A percentile compares a stretch with the other conserved stretches of the same genome.
phyloP scores from a whole-genome alignment of 1,140 invertebrate species.

The Apis cerana region DNA sequence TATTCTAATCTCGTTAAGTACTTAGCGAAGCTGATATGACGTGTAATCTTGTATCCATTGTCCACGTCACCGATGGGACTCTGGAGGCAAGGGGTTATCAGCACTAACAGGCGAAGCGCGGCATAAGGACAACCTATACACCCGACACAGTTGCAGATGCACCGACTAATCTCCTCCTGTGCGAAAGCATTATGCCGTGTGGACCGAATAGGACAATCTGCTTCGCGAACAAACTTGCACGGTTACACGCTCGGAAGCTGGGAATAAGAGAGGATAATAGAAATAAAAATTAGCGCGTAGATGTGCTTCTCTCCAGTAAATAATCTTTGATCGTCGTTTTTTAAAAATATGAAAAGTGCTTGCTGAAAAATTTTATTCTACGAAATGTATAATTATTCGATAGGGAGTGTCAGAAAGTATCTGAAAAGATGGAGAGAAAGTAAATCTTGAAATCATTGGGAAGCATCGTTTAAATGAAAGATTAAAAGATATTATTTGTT shows the following conservation, averaged over 20 bases:
- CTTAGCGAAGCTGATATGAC: slow-evolving; percentile 43
- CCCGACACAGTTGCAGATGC: slow-evolving; percentile 45
- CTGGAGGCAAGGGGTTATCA: slow-evolving; percentile 48
- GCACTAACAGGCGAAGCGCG: slow-evolving; percentile 34
- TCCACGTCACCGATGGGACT: slow-evolving; percentile 26
- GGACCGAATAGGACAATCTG: slow-evolving; percentile 36
- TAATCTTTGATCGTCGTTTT: no score
- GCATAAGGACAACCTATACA: not conserved
- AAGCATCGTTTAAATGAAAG: no score
- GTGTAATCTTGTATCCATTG: slow-evolving; percentile 49
- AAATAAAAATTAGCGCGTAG: no score
- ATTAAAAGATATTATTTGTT: no score
- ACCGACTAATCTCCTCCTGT: slow-evolving; percentile 55
- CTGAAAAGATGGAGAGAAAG: no score
- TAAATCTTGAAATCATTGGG: no score
- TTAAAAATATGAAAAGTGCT: no score
- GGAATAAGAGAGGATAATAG: no score
- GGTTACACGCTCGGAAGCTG: not conserved
- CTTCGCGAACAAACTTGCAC: slow-evolving; percentile 27
- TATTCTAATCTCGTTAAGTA: slow-evolving; percentile 45
- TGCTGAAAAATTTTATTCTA: no score
- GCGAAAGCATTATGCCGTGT: slow-evolving; percentile 32
- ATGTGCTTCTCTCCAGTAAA: no score
- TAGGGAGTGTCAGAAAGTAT: no score
- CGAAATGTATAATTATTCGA: no score